Evolutionary conservation across 2,888 invertebrate genomes (phyloP), one percentile per base, ranked within the genome.

Genomic region (Chesias legatella): DNA sequence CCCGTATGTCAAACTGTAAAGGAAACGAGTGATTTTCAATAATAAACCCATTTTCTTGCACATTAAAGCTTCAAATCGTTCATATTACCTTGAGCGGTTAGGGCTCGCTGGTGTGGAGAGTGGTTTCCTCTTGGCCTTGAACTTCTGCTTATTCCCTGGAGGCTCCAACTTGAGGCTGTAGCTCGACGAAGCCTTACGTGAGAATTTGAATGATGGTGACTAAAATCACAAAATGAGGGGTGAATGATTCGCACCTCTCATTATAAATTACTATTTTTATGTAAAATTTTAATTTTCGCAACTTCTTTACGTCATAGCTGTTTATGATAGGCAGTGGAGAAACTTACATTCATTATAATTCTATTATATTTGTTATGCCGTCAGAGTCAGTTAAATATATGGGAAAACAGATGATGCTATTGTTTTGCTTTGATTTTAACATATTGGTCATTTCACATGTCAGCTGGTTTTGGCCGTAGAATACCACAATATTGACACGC

Each of bases 171-270:
- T 96, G 80, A 98, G 92, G 74, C 97, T 98, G 90, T 97, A 98
- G 80, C 97, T 97, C 68, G 97, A 97, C 63, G 97, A 96, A 73
- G 97, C 97, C 91, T 98, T 98, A 86, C 98, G 93, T 81, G 97
- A 96, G 91, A 97, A 97, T 92, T 97, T 97, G 93, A 97, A 98
- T 89, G 97, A 95, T 80, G 97, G 97, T 90, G 96, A 97, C 98
- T 98, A 94, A 88, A 93, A 92, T 69, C 39, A 50, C 40, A 64
- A 69, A 58, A 63, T 45, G 52, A 38, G 43, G 46, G 43, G 51
- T 52, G 46, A 55, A 55, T 52, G 45, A 45, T 40, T 36, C 43
- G 46, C 30, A 10, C 39, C 35, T 11, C 35, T 32, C 13, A 10
- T 29, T 9, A 21, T 21, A 31, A 20, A 22, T 20, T 7, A 8